These are phyloP conservation scores for Carettochelys insculpta DNA, from an alignment of 2,113 vertebrate species.

Conservation along the genomic window DNA sequence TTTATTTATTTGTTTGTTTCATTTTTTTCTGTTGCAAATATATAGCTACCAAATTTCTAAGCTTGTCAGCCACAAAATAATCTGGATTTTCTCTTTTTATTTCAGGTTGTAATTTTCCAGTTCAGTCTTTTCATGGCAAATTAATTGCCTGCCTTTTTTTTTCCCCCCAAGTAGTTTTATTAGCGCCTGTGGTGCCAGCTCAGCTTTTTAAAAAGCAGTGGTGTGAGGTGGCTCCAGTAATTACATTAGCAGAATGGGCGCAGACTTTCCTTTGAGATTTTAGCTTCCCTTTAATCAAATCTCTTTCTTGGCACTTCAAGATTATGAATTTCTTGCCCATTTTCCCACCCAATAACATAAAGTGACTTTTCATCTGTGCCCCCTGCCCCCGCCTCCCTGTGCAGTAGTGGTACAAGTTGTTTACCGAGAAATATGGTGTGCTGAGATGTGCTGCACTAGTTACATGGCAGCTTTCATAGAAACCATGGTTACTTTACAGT, in stretches of 20 bases:
- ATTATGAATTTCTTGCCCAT: neutral
- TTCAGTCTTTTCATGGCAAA: constrained; percentile 47
- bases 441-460: neutral
- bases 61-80: neutral
- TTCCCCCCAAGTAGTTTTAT: constrained; percentile 37
- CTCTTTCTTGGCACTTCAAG: constrained; percentile 50
- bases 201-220: constrained; percentile 56
- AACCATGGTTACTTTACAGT: neutral
- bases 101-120: constrained; percentile 11
- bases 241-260: constrained; percentile 41
- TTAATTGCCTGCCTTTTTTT: constrained; percentile 44
- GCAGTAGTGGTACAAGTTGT: neutral
- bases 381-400: neutral
- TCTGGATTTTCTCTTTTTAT: neutral
- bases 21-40: neutral
- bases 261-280: constrained; percentile 51
- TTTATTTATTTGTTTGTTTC: too few species aligned
- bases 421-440: neutral
- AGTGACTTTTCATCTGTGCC: neutral
- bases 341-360: neutral
- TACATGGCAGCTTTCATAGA: neutral
- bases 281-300: constrained; percentile 44
- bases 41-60: neutral
- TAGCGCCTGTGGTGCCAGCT: constrained; percentile 37
- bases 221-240: constrained; percentile 32